Evolutionary conservation across 2,888 invertebrate species (phyloP), one percentile per base, ranked within the genome.

Genomic region (Pristionchus mayeri): DNA sequence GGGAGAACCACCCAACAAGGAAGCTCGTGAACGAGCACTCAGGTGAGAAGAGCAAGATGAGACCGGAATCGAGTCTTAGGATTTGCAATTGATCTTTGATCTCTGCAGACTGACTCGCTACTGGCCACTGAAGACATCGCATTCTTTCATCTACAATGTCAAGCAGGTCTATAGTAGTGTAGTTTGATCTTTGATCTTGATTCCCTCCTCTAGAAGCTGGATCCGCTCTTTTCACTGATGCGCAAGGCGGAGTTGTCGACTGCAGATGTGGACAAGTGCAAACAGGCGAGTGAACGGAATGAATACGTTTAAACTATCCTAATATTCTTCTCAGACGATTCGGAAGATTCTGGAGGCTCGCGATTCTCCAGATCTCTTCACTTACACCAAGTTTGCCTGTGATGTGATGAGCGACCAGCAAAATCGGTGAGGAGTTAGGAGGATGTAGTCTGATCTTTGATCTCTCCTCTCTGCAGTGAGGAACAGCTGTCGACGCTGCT

Each of bases 401-500:
- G n/a, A 83, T 44, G n/a, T 67, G 7, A 44, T 81, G 57, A 40
- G 11, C 40, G 81, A 81, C n/a, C 27, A 27, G 27, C 16, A 24
- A 27, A 37, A 50, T 60, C 57, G 60, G 81, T 81, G 60, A 60
- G 81, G 9, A 24, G n/a, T 30, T n/a, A 3, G 40, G 18, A 21
- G 48, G 24, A 21, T n/a, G 24, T 76, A 40, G n/a, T 76, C n/a
- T 30, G 50, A 78, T 78, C 27, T 50, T 78, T 67, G 52, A 60
- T 60, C 44, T 44, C 37, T 44, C 40, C 37, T 75, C 9, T n/a
- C 57, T 82, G 40, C 84, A 85, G 87, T n/a, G 85, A 86, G 3
- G 88, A 89, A 60, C 88, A 90, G 37, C 86, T 88, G 84, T 57
- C 84, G 34, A 86, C 86, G 6, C 82, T 86, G 9, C 67, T 88